Conservation (phyloP, 2,113 vertebrate genomes). For the Gymnarchus niloticus region DNA sequence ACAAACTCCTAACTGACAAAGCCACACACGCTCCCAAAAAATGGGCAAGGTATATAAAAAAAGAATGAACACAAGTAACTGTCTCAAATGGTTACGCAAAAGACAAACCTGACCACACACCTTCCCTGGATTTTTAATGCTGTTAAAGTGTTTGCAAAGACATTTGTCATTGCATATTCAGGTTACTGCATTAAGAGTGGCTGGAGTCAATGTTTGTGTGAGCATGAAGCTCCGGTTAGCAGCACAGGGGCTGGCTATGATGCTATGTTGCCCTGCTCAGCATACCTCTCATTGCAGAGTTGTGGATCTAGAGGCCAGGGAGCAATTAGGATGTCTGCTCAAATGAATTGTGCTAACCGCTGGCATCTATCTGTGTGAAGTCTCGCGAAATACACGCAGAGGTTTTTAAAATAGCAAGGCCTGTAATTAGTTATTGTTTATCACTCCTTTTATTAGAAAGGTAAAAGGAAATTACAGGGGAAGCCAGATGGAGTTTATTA, state of each 20-base stretch:
- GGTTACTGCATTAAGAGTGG: background rate
- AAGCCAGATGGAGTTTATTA: slow-evolving; percentile 48
- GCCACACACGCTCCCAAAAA: too few species aligned
- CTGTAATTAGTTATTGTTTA: slow-evolving; percentile 37
- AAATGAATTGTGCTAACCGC: slow-evolving; percentile 53
- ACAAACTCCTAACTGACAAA: too few species aligned
- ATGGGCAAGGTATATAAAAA: too few species aligned
- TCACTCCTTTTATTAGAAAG: slow-evolving; percentile 52
- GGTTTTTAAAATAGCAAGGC: slow-evolving; percentile 50
- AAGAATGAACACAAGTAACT: background rate
- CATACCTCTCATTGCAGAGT: slow-evolving; percentile 39
- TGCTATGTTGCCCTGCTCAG: slow-evolving; percentile 29
- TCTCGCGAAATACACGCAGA: slow-evolving; percentile 42
- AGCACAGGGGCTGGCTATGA: background rate
- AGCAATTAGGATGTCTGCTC: slow-evolving; percentile 37
- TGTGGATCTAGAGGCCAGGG: slow-evolving; percentile 30
- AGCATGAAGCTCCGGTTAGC: background rate
- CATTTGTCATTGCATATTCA: background rate
- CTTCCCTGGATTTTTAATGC: background rate
- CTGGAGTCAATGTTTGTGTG: background rate
- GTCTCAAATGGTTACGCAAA: background rate
- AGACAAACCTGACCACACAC: background rate
- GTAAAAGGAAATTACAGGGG: slow-evolving; percentile 53
- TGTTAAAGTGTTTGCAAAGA: background rate
- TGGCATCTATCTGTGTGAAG: slow-evolving; percentile 46